Evolutionary conservation across 2,888 invertebrate species (phyloP).

Genomic region (Amiota minor): DNA sequence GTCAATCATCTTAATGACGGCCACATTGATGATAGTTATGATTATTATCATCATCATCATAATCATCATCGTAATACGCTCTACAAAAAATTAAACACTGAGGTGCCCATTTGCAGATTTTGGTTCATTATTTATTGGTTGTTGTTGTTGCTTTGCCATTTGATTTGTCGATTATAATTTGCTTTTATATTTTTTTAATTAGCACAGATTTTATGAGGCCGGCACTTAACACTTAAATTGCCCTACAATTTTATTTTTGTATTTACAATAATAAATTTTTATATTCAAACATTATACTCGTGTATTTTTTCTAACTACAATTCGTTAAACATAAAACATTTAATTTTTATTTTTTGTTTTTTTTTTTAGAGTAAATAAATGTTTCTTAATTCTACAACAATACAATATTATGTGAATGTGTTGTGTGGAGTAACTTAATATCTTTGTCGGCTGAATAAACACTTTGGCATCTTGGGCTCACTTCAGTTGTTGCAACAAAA

Average conservation of each 20-base stretch:
- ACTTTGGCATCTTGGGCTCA: constrained; percentile 24
- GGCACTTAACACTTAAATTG: constrained; percentile 44
- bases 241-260: too few relatives aligned
- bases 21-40: constrained; percentile 16
- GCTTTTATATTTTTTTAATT: constrained; percentile 35
- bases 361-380: too few relatives aligned
- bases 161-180: constrained; percentile 39
- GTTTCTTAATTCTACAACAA: too few relatives aligned
- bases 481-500: constrained; percentile 19
- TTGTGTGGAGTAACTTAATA: constrained; percentile 54
- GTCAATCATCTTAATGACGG: background rate
- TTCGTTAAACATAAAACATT: background rate
- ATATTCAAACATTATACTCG: constrained; percentile 23
- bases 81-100: too few relatives aligned
- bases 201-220: constrained; percentile 46
- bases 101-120: too few relatives aligned
- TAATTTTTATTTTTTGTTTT: too few relatives aligned
- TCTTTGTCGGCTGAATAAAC: constrained; percentile 54
- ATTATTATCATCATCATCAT: background rate
- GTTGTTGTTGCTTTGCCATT: constrained; percentile 7
- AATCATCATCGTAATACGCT: background rate
- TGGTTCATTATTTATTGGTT: background rate
- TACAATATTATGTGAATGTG: background rate
- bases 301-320: background rate
- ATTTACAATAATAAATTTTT: constrained; percentile 15